These are phyloP conservation scores for Sinotaia quadrata DNA, from an alignment of 2,888 invertebrate genomes.

Conservation along the genomic window DNA sequence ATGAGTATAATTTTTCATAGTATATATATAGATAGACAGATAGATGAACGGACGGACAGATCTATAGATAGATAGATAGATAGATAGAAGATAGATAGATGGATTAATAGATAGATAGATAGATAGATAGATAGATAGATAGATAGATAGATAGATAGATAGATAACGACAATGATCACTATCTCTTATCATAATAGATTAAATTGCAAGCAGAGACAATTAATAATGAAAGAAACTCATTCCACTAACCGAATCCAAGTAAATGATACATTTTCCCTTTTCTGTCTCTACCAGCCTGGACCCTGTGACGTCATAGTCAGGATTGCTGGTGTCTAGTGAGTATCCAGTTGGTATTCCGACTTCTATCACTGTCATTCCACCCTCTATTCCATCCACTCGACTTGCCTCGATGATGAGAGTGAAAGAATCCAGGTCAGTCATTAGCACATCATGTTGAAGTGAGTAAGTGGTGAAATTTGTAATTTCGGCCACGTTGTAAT, in stretches of 20 bases:
- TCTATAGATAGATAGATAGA: too few relatives aligned
- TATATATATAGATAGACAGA: too few relatives aligned
- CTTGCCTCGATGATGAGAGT: not conserved
- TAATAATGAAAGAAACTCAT: too few relatives aligned
- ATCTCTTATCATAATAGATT: too few relatives aligned
- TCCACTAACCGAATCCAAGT: not conserved
- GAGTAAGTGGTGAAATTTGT: constrained; percentile 4
- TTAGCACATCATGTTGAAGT: not conserved
- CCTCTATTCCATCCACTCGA: constrained; percentile 3
- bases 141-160: too few relatives aligned
- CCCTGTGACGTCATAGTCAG: not conserved
- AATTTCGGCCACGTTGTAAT: constrained; percentile 10
- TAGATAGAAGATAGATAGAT: too few relatives aligned
- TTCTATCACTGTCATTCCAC: constrained; percentile 23
- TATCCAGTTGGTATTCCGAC: constrained; percentile 15
- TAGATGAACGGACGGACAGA: too few relatives aligned
- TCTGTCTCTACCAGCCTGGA: not conserved
- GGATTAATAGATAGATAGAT: too few relatives aligned
- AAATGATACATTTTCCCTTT: not conserved
- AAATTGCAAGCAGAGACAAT: too few relatives aligned
- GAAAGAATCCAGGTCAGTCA: not conserved
- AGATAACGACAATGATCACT: too few relatives aligned
- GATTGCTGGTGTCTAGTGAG: not conserved
- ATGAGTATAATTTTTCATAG: too few relatives aligned
- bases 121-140: too few relatives aligned